Evolutionary conservation across 2,888 invertebrate genomes (phyloP), one percentile per base, ranked within the genome.

Genomic region (Lysandra coridon): DNA sequence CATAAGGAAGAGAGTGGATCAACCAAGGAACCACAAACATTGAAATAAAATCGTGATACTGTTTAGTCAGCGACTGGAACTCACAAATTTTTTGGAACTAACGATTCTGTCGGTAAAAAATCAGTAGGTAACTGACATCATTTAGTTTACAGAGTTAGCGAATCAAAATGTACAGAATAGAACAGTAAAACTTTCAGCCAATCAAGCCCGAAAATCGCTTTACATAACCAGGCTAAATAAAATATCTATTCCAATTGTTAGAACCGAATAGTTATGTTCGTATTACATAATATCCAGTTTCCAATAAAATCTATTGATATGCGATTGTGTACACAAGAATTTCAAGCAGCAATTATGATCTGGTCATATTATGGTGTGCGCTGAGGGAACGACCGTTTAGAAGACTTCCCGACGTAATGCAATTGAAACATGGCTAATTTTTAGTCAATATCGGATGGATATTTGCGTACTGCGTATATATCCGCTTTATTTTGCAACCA

Each of bases 101-200:
- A 64, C 10, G 30, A 10, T 64, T 30, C 30, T 23, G n/a, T 10
- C 23, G 64, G 23, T 64, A 64, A 62, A 64, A 64, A 64, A 64
- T 64, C n/a, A 12, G n/a, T 23, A 64, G 64, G 30, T 64, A 30
- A 30, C 64, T 64, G 64, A 64, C 64, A 30, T 64, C 23, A 69
- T 69, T 12, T 69, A 33, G 69, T 69, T 69, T 69, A 69, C 69
- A 69, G 14, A 69, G 69, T 33, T 69, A 33, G 69, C 69, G 14
- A 69, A 69, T 69, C 33, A 69, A 69, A 69, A 69, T 69, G 69
- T 33, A 69, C 64, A 64, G 64, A 69, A 69, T 69, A 69, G 33
- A 33, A 14, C 33, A 69, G 33, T 33, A 12, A 69, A 69, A 69
- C 69, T 33, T 69, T 69, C 33, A 69, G 14, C 69, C 69, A 69